A percentile compares a stretch with the other conserved stretches of the same genome.
Conservation (phyloP, 2,113 vertebrate genomes). For the Thermophis baileyi region DNA sequence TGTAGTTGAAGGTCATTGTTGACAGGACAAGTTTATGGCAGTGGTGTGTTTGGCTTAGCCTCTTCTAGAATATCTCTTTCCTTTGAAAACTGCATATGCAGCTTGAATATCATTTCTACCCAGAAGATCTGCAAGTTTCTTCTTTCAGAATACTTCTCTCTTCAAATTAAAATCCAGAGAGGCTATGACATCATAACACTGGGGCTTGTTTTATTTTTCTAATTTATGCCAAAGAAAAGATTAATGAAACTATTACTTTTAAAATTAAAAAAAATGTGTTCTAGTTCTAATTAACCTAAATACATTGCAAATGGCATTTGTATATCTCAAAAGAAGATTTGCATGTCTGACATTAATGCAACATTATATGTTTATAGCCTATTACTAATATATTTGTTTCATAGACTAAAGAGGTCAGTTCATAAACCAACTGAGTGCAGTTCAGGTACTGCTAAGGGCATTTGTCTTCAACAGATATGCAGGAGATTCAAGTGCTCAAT, state of each 20-base stretch:
- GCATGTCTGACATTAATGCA: slow-evolving; percentile 2
- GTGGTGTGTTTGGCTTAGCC: neutral
- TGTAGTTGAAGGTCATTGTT: neutral
- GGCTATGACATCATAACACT: neutral
- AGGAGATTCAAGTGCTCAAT: neutral
- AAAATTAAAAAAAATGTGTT: neutral
- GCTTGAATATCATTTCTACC: neutral
- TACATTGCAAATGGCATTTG: neutral
- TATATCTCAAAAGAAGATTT: neutral
- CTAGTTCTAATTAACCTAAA: neutral
- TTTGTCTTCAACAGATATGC: neutral
- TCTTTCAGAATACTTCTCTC: neutral
- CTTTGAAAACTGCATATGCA: neutral
- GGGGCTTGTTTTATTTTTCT: neutral
- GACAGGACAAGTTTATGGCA: neutral
- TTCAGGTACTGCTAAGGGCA: neutral
- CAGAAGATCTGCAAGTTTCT: neutral
- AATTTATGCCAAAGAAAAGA: neutral
- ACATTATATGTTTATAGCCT: neutral
- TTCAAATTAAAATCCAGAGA: neutral
- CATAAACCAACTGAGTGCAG: neutral
- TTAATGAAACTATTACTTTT: neutral
- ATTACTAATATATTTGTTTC: neutral
- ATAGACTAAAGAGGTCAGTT: neutral
- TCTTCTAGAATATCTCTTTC: neutral